Evolutionary conservation across 2,888 invertebrate species (phyloP).

Genomic region (Drosophila cyrtoloma): DNA sequence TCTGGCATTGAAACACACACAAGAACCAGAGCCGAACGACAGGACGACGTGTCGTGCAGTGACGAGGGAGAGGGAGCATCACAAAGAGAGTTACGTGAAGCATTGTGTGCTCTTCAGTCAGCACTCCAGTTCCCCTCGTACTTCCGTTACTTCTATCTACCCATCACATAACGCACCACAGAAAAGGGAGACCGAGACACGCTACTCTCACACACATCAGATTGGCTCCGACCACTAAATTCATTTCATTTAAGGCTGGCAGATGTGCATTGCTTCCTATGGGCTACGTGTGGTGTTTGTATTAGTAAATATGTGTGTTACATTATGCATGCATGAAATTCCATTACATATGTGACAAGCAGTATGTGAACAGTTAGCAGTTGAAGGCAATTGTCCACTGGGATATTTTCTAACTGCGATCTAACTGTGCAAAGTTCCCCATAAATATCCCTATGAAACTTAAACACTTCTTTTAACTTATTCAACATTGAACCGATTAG

Average conservation of each 20-base stretch:
- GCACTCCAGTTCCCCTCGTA: constrained; percentile 38
- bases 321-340: constrained; percentile 9
- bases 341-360: constrained; percentile 1
- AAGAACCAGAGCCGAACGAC: constrained; percentile 23
- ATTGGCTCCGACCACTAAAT: constrained; percentile 31
- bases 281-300: constrained; percentile 11
- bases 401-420: neutral
- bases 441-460: neutral
- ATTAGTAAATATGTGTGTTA: constrained; percentile 1
- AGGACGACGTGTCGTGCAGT: constrained; percentile 14
- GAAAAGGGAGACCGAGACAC: constrained; percentile 15
- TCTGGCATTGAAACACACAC: constrained; percentile 38
- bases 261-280: constrained; percentile 55
- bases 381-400: neutral
- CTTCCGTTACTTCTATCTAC: constrained; percentile 15
- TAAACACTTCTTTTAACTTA: neutral
- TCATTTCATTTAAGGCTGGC: constrained; percentile 28
- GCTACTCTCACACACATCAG: constrained; percentile 24
- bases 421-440: neutral
- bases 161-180: constrained; percentile 16
- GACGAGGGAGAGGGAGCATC: constrained; percentile 6
- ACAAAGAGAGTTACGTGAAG: constrained; percentile 16
- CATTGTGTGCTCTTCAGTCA: constrained; percentile 29
- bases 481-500: neutral
- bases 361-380: constrained; percentile 8